Evolutionary conservation across 2,113 vertebrate genomes (phyloP).

Genomic region (Podocnemis expansa): DNA sequence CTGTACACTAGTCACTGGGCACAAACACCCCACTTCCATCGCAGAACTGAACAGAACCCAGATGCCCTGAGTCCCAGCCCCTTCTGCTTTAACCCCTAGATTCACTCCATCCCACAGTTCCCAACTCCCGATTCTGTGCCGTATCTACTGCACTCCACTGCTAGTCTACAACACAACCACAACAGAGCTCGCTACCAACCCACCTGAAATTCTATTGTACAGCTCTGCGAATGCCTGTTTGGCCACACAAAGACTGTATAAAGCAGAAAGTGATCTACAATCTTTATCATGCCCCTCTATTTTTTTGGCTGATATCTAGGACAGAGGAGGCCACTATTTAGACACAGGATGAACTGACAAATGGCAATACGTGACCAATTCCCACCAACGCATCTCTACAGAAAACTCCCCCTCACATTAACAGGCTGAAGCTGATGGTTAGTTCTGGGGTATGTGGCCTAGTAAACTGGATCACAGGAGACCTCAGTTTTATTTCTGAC

Average conservation of each 20-base stretch:
- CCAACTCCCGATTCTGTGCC: not conserved
- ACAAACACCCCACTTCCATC: not conserved
- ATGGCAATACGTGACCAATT: not conserved
- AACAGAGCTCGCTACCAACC: not conserved
- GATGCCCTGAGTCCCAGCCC: not conserved
- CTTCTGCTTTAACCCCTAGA: not conserved
- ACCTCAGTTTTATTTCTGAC: not conserved
- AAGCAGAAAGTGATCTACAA: no score
- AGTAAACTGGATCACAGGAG: not conserved
- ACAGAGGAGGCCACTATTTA: not conserved
- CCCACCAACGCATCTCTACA: not conserved
- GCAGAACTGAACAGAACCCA: not conserved
- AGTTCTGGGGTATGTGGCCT: not conserved
- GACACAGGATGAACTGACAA: not conserved
- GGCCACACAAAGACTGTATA: no score
- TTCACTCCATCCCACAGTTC: not conserved
- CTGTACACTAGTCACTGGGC: not conserved
- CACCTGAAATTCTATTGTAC: not conserved
- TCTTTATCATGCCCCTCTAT: no score
- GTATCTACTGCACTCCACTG: not conserved
- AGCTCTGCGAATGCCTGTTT: not conserved
- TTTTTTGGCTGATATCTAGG: no score
- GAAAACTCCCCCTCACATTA: not conserved
- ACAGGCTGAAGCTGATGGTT: not conserved
- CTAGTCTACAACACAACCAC: not conserved